A percentile compares a stretch with the other conserved stretches of the same genome.
These are phyloP conservation scores for Sphaeramia orbicularis DNA, from an alignment of 2,797 vertebrate genomes.

Conservation along the genomic window DNA sequence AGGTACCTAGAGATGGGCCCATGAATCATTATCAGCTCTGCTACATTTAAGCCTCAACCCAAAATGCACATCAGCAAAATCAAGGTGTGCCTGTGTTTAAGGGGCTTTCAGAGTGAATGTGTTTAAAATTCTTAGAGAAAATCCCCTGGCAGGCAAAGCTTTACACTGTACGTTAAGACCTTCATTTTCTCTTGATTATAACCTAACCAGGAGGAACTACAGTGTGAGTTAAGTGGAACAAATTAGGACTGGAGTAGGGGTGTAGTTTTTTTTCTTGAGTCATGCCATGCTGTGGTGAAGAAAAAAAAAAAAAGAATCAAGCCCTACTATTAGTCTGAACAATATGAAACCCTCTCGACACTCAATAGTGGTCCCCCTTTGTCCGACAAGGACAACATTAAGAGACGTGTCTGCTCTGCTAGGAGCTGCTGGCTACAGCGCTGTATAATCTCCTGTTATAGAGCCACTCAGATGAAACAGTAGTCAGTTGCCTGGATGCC, in stretches of 20 bases:
- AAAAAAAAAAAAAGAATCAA: conserved; percentile 19
- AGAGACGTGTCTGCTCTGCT: conserved; percentile 54
- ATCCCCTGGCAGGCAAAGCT: conserved; percentile 52
- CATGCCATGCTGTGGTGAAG: conserved; percentile 20
- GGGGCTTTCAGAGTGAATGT: conserved; percentile 43
- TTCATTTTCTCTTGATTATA: conserved; percentile 69
- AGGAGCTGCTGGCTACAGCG: conserved; percentile 50
- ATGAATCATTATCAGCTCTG: conserved; percentile 79
- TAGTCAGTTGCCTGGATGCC: conserved; percentile 77
- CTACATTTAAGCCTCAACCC: conserved; percentile 65
- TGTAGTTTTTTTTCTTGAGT: not conserved
- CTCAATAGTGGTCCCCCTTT: conserved; percentile 53
- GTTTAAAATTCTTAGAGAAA: conserved; percentile 60
- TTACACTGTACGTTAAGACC: conserved; percentile 49
- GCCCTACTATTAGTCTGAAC: conserved; percentile 48
- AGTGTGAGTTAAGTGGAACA: conserved; percentile 62
- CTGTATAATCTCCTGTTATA: conserved; percentile 74
- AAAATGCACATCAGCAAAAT: conserved; percentile 77
- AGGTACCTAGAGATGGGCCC: conserved; percentile 79
- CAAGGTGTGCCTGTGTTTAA: conserved; percentile 60
- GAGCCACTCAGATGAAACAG: conserved; percentile 76
- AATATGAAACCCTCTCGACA: conserved; percentile 50
- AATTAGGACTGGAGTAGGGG: conserved; percentile 59
- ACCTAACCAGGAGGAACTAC: conserved; percentile 64
- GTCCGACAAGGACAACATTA: conserved; percentile 66